Evolutionary conservation across 2,113 vertebrate genomes (phyloP).

Genomic region (Siniperca chuatsi): DNA sequence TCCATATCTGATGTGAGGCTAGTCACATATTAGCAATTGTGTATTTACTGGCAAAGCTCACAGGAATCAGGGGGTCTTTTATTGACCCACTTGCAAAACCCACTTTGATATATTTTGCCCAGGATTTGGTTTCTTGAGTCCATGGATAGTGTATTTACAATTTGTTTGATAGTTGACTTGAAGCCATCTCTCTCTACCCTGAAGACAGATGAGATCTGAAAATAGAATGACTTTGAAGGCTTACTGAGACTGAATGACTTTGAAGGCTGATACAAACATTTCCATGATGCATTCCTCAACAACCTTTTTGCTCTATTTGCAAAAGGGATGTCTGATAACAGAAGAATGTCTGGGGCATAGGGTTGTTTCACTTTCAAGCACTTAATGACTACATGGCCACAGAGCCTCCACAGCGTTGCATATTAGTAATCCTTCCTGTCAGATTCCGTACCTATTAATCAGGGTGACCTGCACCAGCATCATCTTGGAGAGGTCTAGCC

Average conservation of each 20-base stretch:
- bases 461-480: conserved; percentile 35
- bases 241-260: conserved; percentile 56
- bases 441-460: conserved; percentile 46
- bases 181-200: conserved; percentile 47
- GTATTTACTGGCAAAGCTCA: conserved; percentile 1
- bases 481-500: not conserved
- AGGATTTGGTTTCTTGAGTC: conserved; percentile 17
- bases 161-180: conserved; percentile 50
- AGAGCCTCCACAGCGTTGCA: conserved; percentile 23
- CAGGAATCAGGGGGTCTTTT: not conserved
- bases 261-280: conserved; percentile 64
- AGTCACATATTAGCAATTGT: conserved; percentile 4
- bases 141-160: conserved; percentile 12
- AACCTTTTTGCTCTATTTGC: conserved; percentile 58
- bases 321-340: conserved; percentile 54
- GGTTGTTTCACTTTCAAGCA: conserved; percentile 32
- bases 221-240: conserved; percentile 76
- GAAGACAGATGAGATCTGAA: conserved; percentile 70
- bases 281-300: conserved; percentile 63
- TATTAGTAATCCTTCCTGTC: conserved; percentile 58
- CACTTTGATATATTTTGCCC: conserved; percentile 5
- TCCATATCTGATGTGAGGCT: conserved; percentile 13
- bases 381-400: conserved; percentile 44
- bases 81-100: not conserved
- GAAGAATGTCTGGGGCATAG: conserved; percentile 28